Percentiles rank a stretch among this genome's conserved stretches.
phyloP scores from a whole-genome alignment of 2,797 vertebrate species.

The Allobates femoralis region DNA sequence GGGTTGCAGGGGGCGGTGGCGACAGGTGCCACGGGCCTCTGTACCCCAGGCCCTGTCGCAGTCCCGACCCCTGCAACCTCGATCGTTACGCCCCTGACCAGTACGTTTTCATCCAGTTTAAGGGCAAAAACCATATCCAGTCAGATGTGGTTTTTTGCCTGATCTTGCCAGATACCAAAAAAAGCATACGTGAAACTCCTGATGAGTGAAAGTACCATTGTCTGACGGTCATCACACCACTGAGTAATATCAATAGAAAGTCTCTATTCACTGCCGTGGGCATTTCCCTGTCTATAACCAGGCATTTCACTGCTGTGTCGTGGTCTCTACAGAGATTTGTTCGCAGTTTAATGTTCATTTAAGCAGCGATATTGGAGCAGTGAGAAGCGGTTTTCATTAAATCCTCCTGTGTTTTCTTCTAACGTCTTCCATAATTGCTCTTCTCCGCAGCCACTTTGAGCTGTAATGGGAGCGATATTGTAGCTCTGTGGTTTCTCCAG shows the following conservation, averaged over 20 bases:
- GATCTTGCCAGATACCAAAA: no score
- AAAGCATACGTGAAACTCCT: no score
- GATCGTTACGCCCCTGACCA: no score
- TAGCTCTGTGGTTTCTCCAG: background rate
- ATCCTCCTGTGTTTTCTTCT: background rate
- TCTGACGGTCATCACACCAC: no score
- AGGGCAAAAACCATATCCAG: no score
- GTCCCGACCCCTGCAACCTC: no score
- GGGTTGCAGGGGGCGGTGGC: no score
- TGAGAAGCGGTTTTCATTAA: background rate
- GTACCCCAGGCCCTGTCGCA: no score
- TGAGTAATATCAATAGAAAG: background rate
- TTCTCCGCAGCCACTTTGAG: background rate
- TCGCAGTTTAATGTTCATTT: slow-evolving; percentile 15
- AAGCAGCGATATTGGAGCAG: background rate
- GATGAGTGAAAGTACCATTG: no score
- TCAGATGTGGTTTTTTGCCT: no score
- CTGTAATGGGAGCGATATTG: background rate
- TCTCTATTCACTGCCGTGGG: background rate
- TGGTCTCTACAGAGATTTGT: background rate
- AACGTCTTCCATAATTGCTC: slow-evolving; percentile 19
- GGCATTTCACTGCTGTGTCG: background rate
- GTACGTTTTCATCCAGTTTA: no score
- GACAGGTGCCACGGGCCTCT: no score
- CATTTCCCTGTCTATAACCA: background rate